phyloP scores from a whole-genome alignment of 1,140 invertebrate species.

The Drosophila guanche region DNA sequence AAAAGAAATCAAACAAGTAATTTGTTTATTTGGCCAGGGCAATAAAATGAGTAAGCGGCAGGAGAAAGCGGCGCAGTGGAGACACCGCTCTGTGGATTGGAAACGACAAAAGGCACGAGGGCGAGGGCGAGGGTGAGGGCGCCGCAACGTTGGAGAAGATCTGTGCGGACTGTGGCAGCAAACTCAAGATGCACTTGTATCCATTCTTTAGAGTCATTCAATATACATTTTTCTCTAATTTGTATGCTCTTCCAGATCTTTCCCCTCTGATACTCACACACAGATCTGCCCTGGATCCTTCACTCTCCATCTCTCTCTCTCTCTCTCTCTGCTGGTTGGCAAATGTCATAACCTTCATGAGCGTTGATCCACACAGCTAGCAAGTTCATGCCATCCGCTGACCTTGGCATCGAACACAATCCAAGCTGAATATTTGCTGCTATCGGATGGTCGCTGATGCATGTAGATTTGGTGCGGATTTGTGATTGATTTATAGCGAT shows the following conservation, averaged over 20 bases:
- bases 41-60: slow-evolving; percentile 67
- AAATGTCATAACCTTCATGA: background rate
- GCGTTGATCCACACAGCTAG: no score
- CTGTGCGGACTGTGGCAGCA: slow-evolving; percentile 24
- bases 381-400: background rate
- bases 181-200: background rate
- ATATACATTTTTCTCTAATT: no score
- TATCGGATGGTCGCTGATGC: background rate
- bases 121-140: no score
- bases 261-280: no score
- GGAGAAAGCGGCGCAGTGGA: slow-evolving; percentile 29
- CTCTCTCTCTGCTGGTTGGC: background rate
- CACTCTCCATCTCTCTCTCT: no score
- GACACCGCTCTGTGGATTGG: background rate
- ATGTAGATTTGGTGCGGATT: slow-evolving; percentile 24
- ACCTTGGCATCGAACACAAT: slow-evolving; percentile 3
- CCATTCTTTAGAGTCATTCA: no score
- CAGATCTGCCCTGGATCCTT: no score
- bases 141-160: background rate
- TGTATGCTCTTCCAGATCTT: no score
- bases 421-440: background rate
- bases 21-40: slow-evolving; percentile 76
- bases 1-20: slow-evolving; percentile 82
- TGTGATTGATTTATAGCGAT: slow-evolving; percentile 30
- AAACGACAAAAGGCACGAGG: background rate